These are phyloP conservation scores for Odontomyia ornata DNA, from an alignment of 2,888 invertebrate species.

Conservation along the genomic window DNA sequence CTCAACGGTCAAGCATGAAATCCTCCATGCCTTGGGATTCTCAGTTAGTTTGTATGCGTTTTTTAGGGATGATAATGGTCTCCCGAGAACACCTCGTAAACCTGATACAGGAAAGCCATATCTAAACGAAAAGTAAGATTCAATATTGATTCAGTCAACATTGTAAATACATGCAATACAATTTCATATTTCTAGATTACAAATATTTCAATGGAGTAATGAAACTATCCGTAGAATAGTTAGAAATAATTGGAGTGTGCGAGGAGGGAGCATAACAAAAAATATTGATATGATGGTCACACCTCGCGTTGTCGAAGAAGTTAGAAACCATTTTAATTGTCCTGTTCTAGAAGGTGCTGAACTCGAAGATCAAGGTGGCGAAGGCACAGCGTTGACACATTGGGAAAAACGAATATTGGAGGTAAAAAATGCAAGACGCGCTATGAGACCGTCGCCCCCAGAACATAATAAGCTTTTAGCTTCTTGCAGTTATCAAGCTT, in stretches of 20 bases:
- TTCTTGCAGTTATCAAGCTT: not conserved
- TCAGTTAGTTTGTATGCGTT: constrained; percentile 97
- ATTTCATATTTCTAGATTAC: constrained; percentile 69
- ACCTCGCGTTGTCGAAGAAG: constrained; percentile 88
- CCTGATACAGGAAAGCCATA: constrained; percentile 88
- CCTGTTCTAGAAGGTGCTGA: constrained; percentile 92
- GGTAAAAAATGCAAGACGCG: constrained; percentile 72
- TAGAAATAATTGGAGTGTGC: constrained; percentile 79
- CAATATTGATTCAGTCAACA: not conserved
- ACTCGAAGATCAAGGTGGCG: constrained; percentile 96
- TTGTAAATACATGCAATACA: not conserved
- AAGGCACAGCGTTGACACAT: constrained; percentile 96
- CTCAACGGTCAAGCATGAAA: constrained; percentile 98
- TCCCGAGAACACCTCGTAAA: constrained; percentile 82
- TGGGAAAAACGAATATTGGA: constrained; percentile 99
- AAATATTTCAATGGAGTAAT: constrained; percentile 95
- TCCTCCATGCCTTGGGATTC: constrained; percentile 96
- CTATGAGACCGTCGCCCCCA: no score
- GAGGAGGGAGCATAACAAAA: constrained; percentile 77
- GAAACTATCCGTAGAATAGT: constrained; percentile 82
- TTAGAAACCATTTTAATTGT: constrained; percentile 87
- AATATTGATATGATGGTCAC: constrained; percentile 90
- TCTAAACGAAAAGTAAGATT: constrained; percentile 82
- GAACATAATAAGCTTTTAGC: not conserved
- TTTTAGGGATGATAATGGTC: constrained; percentile 84